Base-by-base conservation (phyloP, 2,888 invertebrate species). In the Leucozona laternaria region DNA sequence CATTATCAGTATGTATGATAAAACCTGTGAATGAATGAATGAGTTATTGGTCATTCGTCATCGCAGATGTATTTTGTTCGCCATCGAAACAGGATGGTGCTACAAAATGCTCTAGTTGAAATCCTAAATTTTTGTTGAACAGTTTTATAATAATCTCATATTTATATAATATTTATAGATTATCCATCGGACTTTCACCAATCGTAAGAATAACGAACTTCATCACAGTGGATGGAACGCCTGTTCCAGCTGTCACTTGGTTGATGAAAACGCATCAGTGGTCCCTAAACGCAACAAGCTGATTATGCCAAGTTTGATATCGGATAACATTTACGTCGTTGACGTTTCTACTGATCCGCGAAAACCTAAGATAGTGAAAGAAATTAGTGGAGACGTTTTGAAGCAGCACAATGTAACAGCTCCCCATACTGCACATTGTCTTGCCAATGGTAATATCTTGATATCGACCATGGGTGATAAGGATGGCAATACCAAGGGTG, bases 211-310 rank as follows among this genome's bases (percentile, higher is more conserved):
- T 0, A 97, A 99, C 90, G 99, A 99, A 91, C 93, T 99, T 0
- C 99, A 99, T 91, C 99, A 99, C 91, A 96, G 96, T 53, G 99
- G 99, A 0, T 99, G 99, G 99, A 99, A 99, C 91, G 95, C 97
- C 0, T 99, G 99, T 92, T 98, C 98, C 89, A 98, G 98, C 92
- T 99, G 98, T 91, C 95, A 96, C 91, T 86, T 89, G 25, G 89
- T 91, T 11, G 90, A 92, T 50, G 89, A 91, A 45, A 90, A 92
- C 84, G 92, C 93, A 68, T 92, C 90, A 20, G 84, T 78, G 0
- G 91, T 93, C 0, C 93, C 95, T 6, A 94, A 94, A 78, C 94
- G 99, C 25, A 95, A 97, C 91, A 95, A 96, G 55, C 93, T 99
- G 45, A 95, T 99, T 7, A 91, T 98, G 83, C 98, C 99, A 0